phyloP scores from a whole-genome alignment of 2,113 vertebrate species.

The Vulpes vulpes region DNA sequence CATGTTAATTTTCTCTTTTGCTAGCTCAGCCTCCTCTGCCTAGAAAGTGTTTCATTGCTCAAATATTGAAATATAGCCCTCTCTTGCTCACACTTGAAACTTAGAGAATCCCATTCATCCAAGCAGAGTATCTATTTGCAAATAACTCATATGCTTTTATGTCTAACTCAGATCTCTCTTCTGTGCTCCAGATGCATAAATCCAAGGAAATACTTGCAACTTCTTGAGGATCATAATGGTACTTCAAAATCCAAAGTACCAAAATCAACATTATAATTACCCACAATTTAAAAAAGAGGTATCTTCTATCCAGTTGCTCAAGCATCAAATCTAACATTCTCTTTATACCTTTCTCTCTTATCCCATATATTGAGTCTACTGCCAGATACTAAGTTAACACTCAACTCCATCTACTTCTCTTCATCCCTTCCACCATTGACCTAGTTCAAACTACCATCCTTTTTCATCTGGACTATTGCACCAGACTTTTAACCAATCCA shows the following conservation, averaged over 20 bases:
- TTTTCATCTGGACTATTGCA: neutral
- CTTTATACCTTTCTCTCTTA: neutral
- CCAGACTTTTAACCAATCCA: neutral
- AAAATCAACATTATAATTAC: constrained; percentile 22
- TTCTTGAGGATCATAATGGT: neutral
- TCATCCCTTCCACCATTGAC: neutral
- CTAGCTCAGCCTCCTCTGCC: constrained; percentile 30
- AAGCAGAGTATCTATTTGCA: constrained; percentile 57
- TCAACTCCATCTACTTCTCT: neutral
- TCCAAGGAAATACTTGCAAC: constrained; percentile 47
- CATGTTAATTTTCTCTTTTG: constrained; percentile 37
- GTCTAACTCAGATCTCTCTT: constrained; percentile 11
- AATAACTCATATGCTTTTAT: constrained; percentile 62
- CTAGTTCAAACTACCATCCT: neutral
- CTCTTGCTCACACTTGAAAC: constrained; percentile 32
- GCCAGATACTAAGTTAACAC: neutral
- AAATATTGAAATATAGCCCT: constrained; percentile 56
- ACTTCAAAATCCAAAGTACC: neutral
- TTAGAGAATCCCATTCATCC: constrained; percentile 45
- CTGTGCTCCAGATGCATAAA: constrained; percentile 41
- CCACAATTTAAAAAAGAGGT: neutral
- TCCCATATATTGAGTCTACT: neutral
- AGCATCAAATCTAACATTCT: neutral
- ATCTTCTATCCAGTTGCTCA: neutral
- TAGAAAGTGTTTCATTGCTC: constrained; percentile 48